phyloP scores from a whole-genome alignment of 2,113 vertebrate genomes.

The Dipodomys spectabilis region DNA sequence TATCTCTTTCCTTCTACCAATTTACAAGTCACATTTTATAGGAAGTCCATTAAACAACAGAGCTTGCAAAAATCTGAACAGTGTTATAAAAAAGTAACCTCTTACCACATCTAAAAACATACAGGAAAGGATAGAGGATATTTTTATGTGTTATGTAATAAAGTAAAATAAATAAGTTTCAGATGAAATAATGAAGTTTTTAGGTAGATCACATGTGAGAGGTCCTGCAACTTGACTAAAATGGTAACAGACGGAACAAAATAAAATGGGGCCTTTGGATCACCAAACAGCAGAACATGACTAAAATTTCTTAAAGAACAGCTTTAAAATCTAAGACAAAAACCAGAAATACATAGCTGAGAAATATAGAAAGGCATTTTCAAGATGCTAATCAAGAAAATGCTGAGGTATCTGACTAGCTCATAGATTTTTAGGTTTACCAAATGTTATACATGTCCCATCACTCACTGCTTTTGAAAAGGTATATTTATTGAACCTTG shows the following conservation, averaged over 20 bases:
- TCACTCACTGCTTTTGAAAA: neutral
- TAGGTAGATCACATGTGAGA: neutral
- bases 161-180: neutral
- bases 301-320: too few relatives aligned
- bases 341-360: neutral
- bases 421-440: neutral
- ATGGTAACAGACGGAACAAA: neutral
- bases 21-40: neutral
- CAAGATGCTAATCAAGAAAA: neutral
- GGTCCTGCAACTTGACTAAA: neutral
- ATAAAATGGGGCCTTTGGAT: neutral
- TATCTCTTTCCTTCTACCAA: neutral
- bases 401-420: neutral
- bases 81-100: neutral
- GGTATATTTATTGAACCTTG: neutral
- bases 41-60: neutral
- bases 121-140: neutral
- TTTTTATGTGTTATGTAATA: neutral
- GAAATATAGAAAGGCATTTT: neutral
- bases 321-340: too few relatives aligned
- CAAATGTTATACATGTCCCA: too few relatives aligned
- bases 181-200: neutral
- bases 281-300: too few relatives aligned
- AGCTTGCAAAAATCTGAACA: neutral
- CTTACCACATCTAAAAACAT: neutral